Percentiles rank a stretch among this genome's conserved stretches.
Conservation (phyloP, 2,797 vertebrate genomes). For the Pseudomugil tenellus region DNA sequence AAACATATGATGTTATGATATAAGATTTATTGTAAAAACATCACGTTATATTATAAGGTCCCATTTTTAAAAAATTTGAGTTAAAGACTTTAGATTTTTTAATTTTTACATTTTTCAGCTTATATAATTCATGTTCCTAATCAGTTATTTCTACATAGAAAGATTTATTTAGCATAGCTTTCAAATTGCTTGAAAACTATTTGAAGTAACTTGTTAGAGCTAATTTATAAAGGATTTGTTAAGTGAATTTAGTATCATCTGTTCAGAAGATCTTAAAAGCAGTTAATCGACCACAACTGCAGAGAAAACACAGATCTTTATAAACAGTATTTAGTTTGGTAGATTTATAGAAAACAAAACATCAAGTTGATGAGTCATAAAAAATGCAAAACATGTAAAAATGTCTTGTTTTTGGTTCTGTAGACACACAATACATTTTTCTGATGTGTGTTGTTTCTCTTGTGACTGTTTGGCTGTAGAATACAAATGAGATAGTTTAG, state of each 20-base stretch:
- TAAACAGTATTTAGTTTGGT: constrained; percentile 1
- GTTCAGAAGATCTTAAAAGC: background rate
- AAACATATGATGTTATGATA: too few species aligned
- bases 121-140: background rate
- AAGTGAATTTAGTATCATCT: constrained; percentile 28
- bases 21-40: too few species aligned
- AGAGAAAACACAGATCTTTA: background rate
- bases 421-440: constrained; percentile 9
- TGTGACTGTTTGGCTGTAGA: constrained; percentile 38
- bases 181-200: constrained; percentile 22
- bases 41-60: too few species aligned
- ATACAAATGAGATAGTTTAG: constrained; percentile 70
- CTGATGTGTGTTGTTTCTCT: constrained; percentile 29
- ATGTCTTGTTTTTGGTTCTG: constrained; percentile 11
- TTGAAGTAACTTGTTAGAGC: constrained; percentile 8
- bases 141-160: background rate
- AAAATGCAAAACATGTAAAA: constrained; percentile 15
- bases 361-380: constrained; percentile 1
- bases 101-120: constrained; percentile 8
- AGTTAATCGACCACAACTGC: constrained; percentile 1
- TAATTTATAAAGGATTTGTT: constrained; percentile 20
- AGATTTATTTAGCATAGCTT: constrained; percentile 3
- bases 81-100: too few species aligned
- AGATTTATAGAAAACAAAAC: constrained; percentile 1
- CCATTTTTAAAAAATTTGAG: too few species aligned